Percentiles rank a stretch among this genome's conserved stretches.
These are phyloP conservation scores for Pseudococcus viburni DNA, from an alignment of 2,888 invertebrate species.

Conservation along the genomic window DNA sequence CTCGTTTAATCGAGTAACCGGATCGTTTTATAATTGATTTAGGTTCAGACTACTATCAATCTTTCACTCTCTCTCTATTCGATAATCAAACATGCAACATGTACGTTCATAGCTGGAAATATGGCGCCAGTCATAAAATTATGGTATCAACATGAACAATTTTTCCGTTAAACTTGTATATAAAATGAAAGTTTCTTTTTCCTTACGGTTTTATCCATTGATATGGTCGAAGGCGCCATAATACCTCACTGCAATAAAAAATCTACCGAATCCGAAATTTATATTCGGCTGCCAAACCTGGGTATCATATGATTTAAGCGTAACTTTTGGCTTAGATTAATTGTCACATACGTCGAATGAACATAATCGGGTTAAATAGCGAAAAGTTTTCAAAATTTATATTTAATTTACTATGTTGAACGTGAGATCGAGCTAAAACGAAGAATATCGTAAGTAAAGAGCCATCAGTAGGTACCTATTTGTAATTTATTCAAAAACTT, in stretches of 20 bases:
- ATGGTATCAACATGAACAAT: not conserved
- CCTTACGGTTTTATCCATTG: too few species aligned
- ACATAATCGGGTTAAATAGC: constrained; percentile 31
- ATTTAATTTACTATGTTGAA: constrained; percentile 35
- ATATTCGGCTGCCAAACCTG: not conserved
- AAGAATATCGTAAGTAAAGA: constrained; percentile 27
- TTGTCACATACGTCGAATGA: constrained; percentile 32
- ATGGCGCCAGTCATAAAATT: constrained; percentile 20
- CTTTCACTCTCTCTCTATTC: constrained; percentile 23
- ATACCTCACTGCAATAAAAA: not conserved
- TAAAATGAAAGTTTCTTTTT: constrained; percentile 33
- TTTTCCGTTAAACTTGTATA: not conserved
- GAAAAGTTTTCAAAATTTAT: constrained; percentile 48
- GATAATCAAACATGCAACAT: constrained; percentile 34
- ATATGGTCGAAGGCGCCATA: too few species aligned
- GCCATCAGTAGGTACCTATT: not conserved
- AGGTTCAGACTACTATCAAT: not conserved
- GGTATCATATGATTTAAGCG: constrained; percentile 21
- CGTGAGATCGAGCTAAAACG: not conserved
- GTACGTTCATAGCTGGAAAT: not conserved
- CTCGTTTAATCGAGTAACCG: constrained; percentile 26
- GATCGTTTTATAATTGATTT: constrained; percentile 12
- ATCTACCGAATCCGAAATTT: not conserved
- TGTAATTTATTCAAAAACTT: not conserved
- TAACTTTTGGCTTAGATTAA: constrained; percentile 3